A percentile compares a stretch with the other conserved stretches of the same genome.
These are phyloP conservation scores for Scaptomyza graminum DNA, from an alignment of 1,140 invertebrate genomes.

Conservation along the genomic window DNA sequence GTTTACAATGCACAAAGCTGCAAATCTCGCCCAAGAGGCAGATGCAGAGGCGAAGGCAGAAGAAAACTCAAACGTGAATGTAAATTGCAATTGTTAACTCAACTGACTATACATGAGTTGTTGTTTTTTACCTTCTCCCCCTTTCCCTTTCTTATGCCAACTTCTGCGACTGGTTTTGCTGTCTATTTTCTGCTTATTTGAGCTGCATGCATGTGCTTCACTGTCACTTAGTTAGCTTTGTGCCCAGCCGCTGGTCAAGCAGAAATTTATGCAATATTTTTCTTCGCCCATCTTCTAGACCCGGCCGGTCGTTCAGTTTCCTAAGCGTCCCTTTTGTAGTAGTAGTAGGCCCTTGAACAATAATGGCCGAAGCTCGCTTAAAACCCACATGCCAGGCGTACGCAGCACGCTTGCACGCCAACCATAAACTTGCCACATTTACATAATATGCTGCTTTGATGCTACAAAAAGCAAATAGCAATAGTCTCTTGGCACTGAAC, in stretches of 20 bases:
- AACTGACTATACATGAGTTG: conserved; percentile 59
- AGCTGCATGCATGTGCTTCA: conserved; percentile 37
- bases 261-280: conserved; percentile 64
- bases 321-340: conserved; percentile 1
- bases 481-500: conserved; percentile 65
- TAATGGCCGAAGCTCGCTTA: conserved; percentile 63
- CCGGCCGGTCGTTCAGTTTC: background rate
- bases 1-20: conserved; percentile 51
- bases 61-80: conserved; percentile 35
- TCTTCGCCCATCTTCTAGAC: conserved; percentile 10
- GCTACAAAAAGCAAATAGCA: conserved; percentile 62
- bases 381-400: conserved; percentile 58
- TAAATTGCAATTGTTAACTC: conserved; percentile 76
- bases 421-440: conserved; percentile 76
- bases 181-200: conserved; percentile 48
- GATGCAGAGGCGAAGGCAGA: conserved; percentile 12
- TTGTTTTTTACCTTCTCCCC: conserved; percentile 15
- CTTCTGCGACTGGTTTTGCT: conserved; percentile 10
- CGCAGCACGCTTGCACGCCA: conserved; percentile 37
- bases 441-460: conserved; percentile 71
- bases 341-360: conserved; percentile 36
- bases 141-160: background rate
- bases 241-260: conserved; percentile 27
- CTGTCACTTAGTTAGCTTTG: conserved; percentile 51
- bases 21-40: conserved; percentile 46